Percentiles rank a stretch among this genome's conserved stretches.
phyloP scores from a whole-genome alignment of 1,140 invertebrate genomes.

The Kradibia gibbosae region DNA sequence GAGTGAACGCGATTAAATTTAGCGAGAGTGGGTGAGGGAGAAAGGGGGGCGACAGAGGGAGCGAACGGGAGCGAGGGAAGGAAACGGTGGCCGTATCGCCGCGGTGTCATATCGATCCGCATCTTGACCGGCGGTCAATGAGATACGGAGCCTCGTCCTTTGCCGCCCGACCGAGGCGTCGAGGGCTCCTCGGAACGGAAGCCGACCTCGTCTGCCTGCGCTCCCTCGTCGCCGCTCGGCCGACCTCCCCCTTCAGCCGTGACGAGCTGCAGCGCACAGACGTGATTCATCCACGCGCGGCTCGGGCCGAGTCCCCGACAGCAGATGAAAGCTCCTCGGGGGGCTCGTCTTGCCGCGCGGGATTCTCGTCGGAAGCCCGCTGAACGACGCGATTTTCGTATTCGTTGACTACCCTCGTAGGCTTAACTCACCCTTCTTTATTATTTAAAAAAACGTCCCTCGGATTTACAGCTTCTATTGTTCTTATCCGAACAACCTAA shows the following conservation, averaged over 20 bases:
- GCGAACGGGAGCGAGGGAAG: slow-evolving; percentile 38
- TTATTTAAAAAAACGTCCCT: too few relatives aligned
- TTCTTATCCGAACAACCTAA: too few relatives aligned
- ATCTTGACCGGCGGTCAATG: slow-evolving; percentile 71
- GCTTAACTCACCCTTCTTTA: too few relatives aligned
- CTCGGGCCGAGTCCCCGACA: slow-evolving; percentile 6
- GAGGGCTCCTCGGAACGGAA: slow-evolving; percentile 63
- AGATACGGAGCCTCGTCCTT: slow-evolving; percentile 69
- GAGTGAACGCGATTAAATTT: too few relatives aligned
- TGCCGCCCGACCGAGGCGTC: slow-evolving; percentile 47
- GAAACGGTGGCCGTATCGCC: slow-evolving; percentile 40
- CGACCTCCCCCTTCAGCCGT: neutral
- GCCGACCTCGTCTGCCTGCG: slow-evolving; percentile 50
- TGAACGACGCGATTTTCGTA: too few relatives aligned
- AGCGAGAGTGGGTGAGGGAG: slow-evolving; percentile 50
- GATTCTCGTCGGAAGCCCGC: neutral
- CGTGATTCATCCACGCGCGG: slow-evolving; percentile 57
- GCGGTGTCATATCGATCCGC: slow-evolving; percentile 65
- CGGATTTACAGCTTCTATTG: too few relatives aligned
- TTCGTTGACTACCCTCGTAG: too few relatives aligned
- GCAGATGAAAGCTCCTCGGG: neutral
- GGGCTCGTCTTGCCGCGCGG: neutral
- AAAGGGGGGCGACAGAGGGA: neutral
- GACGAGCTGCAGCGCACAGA: slow-evolving; percentile 50
- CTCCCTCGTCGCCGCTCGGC: neutral